phyloP scores from a whole-genome alignment of 2,888 invertebrate species.

The Troides aeacus region DNA sequence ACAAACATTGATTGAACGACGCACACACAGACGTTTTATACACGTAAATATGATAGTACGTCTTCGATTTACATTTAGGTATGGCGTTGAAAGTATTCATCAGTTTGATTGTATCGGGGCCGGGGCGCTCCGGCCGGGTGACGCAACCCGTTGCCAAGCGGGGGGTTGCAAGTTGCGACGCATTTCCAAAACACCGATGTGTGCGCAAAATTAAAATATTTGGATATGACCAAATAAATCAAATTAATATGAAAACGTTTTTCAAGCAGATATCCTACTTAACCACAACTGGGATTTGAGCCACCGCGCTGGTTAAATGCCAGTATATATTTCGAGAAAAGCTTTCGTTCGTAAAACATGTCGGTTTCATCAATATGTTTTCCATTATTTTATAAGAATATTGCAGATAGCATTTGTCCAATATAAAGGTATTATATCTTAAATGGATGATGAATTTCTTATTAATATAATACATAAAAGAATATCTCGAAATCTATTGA shows the following conservation, averaged over 20 bases:
- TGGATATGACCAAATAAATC: conserved; percentile 44
- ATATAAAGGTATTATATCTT: no score
- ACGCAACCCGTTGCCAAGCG: conserved; percentile 65
- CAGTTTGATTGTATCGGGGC: conserved; percentile 63
- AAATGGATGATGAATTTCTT: no score
- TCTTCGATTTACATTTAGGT: conserved; percentile 27
- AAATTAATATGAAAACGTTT: not conserved
- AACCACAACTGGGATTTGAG: no score
- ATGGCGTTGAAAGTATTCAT: conserved; percentile 69
- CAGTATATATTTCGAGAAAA: no score
- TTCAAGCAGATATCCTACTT: no score
- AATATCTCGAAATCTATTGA: no score
- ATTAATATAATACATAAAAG: no score
- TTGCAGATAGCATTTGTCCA: no score
- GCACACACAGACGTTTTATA: conserved; percentile 12
- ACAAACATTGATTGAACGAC: conserved; percentile 9
- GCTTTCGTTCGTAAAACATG: no score
- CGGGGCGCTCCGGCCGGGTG: conserved; percentile 46
- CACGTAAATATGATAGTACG: conserved; percentile 9
- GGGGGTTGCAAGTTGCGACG: conserved; percentile 48
- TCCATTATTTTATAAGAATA: no score
- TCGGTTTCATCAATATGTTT: no score
- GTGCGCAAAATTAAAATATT: conserved; percentile 37
- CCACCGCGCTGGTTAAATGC: no score
- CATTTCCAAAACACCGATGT: conserved; percentile 45